phyloP scores from a whole-genome alignment of 2,888 invertebrate species.

The Drosophila yooni region DNA sequence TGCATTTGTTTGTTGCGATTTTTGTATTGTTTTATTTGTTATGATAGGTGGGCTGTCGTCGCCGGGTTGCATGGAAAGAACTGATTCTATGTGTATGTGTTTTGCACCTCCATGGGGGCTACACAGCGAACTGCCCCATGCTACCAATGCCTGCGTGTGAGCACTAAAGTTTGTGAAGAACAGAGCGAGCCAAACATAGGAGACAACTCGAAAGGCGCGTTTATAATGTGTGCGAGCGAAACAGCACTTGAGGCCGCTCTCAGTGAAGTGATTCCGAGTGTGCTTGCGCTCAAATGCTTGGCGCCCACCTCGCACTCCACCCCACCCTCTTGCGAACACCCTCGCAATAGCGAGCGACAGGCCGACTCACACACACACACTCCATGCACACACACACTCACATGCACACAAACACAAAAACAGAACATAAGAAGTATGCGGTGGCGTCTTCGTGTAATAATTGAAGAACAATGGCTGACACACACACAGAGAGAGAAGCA shows the following conservation, averaged over 20 bases:
- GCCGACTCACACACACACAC: constrained; percentile 40
- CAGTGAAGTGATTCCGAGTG: constrained; percentile 28
- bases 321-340: not conserved
- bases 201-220: not conserved
- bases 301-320: constrained; percentile 11
- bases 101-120: constrained; percentile 42
- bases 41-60: constrained; percentile 55
- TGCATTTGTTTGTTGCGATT: constrained; percentile 50
- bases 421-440: constrained; percentile 61
- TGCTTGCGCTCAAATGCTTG: constrained; percentile 40
- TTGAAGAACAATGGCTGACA: constrained; percentile 71
- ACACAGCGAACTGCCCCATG: constrained; percentile 33
- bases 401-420: constrained; percentile 17
- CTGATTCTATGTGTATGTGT: constrained; percentile 24
- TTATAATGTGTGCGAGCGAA: constrained; percentile 31
- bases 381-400: not conserved
- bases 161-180: constrained; percentile 17
- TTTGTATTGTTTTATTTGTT: constrained; percentile 56
- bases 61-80: constrained; percentile 25
- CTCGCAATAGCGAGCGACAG: constrained; percentile 17
- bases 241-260: constrained; percentile 36
- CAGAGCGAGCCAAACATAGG: constrained; percentile 47
- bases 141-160: constrained; percentile 45
- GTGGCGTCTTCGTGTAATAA: constrained; percentile 77
- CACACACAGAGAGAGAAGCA: constrained; percentile 29